Base-by-base conservation (phyloP, 2,113 vertebrate species). In the Coptodon rendalli region DNA sequence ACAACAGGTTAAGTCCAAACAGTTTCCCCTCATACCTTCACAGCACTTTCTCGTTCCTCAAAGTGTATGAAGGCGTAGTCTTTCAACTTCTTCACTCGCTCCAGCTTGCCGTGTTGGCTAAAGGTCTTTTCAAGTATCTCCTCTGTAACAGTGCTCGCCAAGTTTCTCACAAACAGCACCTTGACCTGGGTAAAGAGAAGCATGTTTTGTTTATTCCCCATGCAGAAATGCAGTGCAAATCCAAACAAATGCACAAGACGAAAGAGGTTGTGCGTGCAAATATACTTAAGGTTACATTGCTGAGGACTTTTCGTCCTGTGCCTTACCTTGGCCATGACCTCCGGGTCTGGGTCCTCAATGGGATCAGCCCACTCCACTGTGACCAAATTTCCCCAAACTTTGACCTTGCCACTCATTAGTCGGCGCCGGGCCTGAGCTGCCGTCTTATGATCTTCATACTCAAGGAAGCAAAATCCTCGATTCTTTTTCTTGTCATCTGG, bases 21-120 rank as follows among this genome's bases (percentile, higher is more conserved):
- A 9, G 59, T 38, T 22, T 16, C 36, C 3, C 6, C 14, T 10
- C 45, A 92, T 97, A 99, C 99, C 98, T 99, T 99, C 90, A 99
- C 98, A 93, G 99, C 99, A 93, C 98, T 98, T 93, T 99, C 98
- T 93, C 99, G 94, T 52, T 99, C 99, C 96, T 99, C 98, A 87
- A 99, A 99, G 96, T 99, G 99, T 96, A 99, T 99, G 93, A 99
- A 99, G 94, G 99, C 98, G 83, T 99, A 99, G 94, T 99, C 99
- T 96, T 99, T 99, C 92, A 99, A 95, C 89, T 99, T 99, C 96
- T 99, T 99, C 94, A 99, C 99, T 89, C 99, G 96, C 92, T 99
- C 99, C 95, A 99, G 95, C 95, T 99, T 99, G 83, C 99, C 99
- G 97, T 98, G 99, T 71, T 98, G 97, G 96, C 97, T 98, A 95